Evolutionary conservation across 2,888 invertebrate genomes (phyloP).

Genomic region (Prosapia bicincta): DNA sequence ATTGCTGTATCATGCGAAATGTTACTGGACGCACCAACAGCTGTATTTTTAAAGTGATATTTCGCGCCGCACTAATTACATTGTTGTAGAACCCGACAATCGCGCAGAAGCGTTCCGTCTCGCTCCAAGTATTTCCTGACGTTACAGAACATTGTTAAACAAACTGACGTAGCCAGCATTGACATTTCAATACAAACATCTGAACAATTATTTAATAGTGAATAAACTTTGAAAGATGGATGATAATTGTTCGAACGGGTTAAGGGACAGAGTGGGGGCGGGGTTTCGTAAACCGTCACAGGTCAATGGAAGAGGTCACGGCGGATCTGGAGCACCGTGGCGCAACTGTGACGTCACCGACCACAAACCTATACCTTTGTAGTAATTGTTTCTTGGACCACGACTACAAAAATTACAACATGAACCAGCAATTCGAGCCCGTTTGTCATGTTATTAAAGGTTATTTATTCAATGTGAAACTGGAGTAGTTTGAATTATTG

Average conservation of each 20-base stretch:
- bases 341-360: not conserved
- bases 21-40: too few relatives aligned
- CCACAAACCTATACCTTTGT: not conserved
- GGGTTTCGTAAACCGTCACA: not conserved
- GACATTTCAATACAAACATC: not conserved
- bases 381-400: not conserved
- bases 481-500: not conserved
- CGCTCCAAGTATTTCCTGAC: not conserved
- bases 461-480: not conserved
- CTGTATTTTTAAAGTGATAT: too few relatives aligned
- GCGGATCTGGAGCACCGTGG: not conserved
- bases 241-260: not conserved
- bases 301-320: not conserved
- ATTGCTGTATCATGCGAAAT: too few relatives aligned
- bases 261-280: not conserved
- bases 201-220: not conserved
- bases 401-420: not conserved
- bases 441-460: not conserved
- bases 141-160: not conserved
- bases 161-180: not conserved
- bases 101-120: not conserved
- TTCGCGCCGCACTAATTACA: too few relatives aligned
- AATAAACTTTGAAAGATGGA: not conserved
- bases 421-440: not conserved
- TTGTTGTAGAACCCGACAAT: too few relatives aligned